Percentiles rank a stretch among this genome's conserved stretches.
Evolutionary conservation across 2,888 invertebrate species (phyloP).

Genomic region (Craniophora ligustri): DNA sequence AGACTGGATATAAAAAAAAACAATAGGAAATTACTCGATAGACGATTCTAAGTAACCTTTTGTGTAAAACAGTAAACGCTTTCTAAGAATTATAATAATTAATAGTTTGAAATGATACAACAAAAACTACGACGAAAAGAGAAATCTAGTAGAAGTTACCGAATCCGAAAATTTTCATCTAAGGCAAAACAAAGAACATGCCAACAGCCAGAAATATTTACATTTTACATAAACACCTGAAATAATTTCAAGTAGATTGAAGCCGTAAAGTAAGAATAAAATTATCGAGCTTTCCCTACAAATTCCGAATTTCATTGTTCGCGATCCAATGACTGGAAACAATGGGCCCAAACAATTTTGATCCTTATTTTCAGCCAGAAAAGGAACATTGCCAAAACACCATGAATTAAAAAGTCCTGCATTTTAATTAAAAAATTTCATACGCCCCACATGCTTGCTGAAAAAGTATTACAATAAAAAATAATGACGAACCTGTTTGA

Average conservation of each 20-base stretch:
- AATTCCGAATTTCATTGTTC: constrained; percentile 23
- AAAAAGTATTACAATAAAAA: constrained; percentile 43
- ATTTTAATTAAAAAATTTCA: constrained; percentile 34
- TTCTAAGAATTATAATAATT: too few species aligned
- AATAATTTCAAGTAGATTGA: constrained; percentile 7
- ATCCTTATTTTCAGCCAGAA: constrained; percentile 11
- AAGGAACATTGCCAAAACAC: neutral
- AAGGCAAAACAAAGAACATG: constrained; percentile 44
- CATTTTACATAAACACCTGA: constrained; percentile 6
- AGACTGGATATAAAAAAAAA: too few species aligned
- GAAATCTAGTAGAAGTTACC: too few species aligned
- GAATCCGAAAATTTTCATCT: constrained; percentile 5
- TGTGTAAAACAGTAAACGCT: too few species aligned
- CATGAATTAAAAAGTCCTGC: constrained; percentile 32
- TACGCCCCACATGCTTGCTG: constrained; percentile 37
- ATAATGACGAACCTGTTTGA: constrained; percentile 80
- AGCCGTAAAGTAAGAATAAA: constrained; percentile 18
- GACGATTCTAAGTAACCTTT: too few species aligned
- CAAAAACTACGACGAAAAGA: too few species aligned
- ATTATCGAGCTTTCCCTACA: constrained; percentile 27
- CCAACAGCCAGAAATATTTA: constrained; percentile 34
- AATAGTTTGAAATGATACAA: too few species aligned
- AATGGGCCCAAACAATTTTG: constrained; percentile 33
- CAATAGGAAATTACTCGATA: too few species aligned
- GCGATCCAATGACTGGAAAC: constrained; percentile 19